Evolutionary conservation across 2,797 vertebrate genomes (phyloP).

Genomic region (Poeciliopsis paucimaculata): DNA sequence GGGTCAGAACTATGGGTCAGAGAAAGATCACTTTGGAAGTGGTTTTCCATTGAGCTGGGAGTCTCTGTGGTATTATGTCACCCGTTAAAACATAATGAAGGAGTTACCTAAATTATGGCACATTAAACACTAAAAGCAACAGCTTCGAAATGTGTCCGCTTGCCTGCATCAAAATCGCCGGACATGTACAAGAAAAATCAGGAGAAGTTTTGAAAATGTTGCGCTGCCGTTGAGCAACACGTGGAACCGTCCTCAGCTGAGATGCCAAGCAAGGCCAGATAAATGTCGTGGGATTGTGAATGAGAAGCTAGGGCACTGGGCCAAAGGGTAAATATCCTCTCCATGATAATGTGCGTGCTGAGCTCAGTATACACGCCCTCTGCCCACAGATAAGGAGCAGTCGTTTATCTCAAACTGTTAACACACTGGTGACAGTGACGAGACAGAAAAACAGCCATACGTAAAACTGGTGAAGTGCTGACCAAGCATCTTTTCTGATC

Average conservation of each 20-base stretch:
- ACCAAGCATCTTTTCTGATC: constrained; percentile 40
- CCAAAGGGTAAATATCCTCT: constrained; percentile 69
- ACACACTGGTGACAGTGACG: constrained; percentile 42
- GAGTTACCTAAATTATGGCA: constrained; percentile 68
- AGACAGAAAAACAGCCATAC: constrained; percentile 26
- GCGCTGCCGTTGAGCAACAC: constrained; percentile 11
- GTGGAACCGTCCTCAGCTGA: not conserved
- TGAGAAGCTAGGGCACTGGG: constrained; percentile 48
- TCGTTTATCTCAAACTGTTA: constrained; percentile 60
- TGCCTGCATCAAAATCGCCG: constrained; percentile 14
- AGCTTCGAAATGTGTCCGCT: constrained; percentile 43
- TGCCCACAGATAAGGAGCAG: constrained; percentile 71
- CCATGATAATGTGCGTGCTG: constrained; percentile 62
- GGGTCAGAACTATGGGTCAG: constrained; percentile 46
- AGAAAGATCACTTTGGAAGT: constrained; percentile 44
- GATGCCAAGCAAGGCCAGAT: constrained; percentile 16
- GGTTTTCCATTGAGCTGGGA: constrained; percentile 63
- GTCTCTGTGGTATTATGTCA: constrained; percentile 76
- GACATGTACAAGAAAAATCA: constrained; percentile 2
- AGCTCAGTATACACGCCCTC: constrained; percentile 68
- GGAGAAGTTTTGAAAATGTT: constrained; percentile 17
- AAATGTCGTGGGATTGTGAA: constrained; percentile 48
- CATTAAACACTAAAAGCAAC: constrained; percentile 58
- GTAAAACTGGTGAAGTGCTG: constrained; percentile 44
- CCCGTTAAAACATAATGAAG: constrained; percentile 69